Base-by-base conservation (phyloP, 1,140 invertebrate genomes). In the Nautilus pompilius region DNA sequence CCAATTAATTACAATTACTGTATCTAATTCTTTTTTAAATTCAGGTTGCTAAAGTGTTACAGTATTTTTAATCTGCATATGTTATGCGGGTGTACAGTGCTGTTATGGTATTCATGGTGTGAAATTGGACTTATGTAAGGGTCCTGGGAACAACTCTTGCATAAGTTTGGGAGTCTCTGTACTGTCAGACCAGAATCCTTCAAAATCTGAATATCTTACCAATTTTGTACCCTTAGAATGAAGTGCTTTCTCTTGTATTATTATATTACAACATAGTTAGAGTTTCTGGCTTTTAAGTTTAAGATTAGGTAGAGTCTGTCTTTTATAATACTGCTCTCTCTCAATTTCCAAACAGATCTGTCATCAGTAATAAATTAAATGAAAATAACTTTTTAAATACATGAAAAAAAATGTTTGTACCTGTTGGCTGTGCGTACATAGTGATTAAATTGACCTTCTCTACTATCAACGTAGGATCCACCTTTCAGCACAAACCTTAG, bases 401-500 rank as follows among this genome's bases (percentile, higher is more conserved):
- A 17, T 15, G n/a, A 15, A 54, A 17, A 24, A 22, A n/a, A 17
- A 3, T 4, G 28, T 28, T 28, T n/a, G 22, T 59, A 75, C 74
- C 71, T 73, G 36, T 73, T 68, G 15, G 67, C 63, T 17, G 67
- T 67, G 53, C 74, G 41, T 4, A 74, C 70, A 5, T 66, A 41
- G 13, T 62, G 60, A 20, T 72, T 74, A 22, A 49, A 32, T 5
- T 62, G 29, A 0, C 72, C 72, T 30, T 72, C 69, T 13, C 68
- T 49, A 5, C 63, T 66, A 33, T 76, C 74, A 0, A 76, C 60
- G 48, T 66, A 74, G 0, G 74, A 76, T 3, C 72, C 72, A 0
- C 74, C 74, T 45, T 71, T 76, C 13, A 76, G 65, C 13, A 69
- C 63, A 49, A 62, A 69, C 65, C 67, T 65, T n/a, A 54, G 28